Conservation (phyloP, 1,140 invertebrate genomes). For the Caerostris extrusa region DNA sequence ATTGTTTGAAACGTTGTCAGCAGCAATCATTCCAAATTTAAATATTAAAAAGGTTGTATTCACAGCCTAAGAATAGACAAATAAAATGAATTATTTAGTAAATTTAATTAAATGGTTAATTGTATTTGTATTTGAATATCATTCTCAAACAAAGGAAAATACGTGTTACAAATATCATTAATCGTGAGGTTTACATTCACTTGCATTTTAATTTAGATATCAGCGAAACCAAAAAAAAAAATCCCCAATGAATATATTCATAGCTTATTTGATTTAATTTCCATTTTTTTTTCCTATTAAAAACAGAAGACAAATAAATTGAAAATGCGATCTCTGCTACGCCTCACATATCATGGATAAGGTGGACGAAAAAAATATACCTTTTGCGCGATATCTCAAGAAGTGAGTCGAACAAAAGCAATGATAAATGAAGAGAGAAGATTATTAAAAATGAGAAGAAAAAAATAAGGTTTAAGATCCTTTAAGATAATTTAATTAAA, state of each 20-base stretch:
- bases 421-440: neutral
- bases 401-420: slow-evolving; percentile 2
- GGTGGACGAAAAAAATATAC: neutral
- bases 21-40: too few species aligned
- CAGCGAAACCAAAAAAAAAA: neutral
- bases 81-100: too few species aligned
- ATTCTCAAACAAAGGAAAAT: too few species aligned
- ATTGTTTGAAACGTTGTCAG: too few species aligned
- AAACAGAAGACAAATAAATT: neutral
- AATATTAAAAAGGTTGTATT: too few species aligned
- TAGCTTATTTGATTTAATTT: neutral
- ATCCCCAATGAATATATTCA: neutral
- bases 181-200: neutral
- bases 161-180: too few species aligned
- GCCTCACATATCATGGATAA: neutral
- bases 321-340: neutral
- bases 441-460: neutral
- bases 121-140: too few species aligned
- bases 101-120: too few species aligned
- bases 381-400: neutral
- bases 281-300: neutral
- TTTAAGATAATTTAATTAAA: slow-evolving; percentile 39
- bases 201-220: too few species aligned
- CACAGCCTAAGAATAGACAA: too few species aligned
- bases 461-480: slow-evolving; percentile 1